Conservation (phyloP, 1,140 invertebrate genomes). For the Adelges cooleyi region DNA sequence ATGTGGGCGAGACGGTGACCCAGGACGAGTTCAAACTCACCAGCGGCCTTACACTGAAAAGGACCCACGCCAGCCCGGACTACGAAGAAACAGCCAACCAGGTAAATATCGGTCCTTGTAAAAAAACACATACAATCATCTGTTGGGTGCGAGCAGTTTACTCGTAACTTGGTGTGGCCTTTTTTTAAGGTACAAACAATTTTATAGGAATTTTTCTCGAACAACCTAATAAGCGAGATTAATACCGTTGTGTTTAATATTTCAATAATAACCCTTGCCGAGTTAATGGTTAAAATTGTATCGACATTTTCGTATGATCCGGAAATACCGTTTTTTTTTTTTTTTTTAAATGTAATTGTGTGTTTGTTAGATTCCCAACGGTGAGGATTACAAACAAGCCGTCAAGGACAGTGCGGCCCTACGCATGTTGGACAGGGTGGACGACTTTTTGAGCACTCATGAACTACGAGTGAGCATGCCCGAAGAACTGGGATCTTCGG, state of each 20-base stretch:
- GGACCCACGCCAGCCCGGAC: constrained; percentile 29
- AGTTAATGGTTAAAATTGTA: too few relatives aligned
- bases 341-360: too few relatives aligned
- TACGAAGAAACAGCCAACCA: background rate
- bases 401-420: background rate
- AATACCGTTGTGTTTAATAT: too few relatives aligned
- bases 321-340: too few relatives aligned
- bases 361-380: background rate
- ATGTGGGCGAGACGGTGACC: constrained; percentile 52
- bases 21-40: constrained; percentile 59
- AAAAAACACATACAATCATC: too few relatives aligned
- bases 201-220: too few relatives aligned
- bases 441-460: constrained; percentile 51
- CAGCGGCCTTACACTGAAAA: constrained; percentile 52
- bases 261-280: too few relatives aligned
- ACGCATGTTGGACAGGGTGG: constrained; percentile 46
- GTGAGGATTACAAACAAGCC: background rate
- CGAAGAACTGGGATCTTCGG: constrained; percentile 39
- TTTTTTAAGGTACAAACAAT: too few relatives aligned
- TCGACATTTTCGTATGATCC: too few relatives aligned
- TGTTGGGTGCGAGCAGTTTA: too few relatives aligned
- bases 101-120: background rate
- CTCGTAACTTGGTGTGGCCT: too few relatives aligned
- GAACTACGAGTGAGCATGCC: constrained; percentile 51
- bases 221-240: too few relatives aligned